Base-by-base conservation (phyloP, 2,113 vertebrate genomes). In the Machaerirhynchus nigripectus region DNA sequence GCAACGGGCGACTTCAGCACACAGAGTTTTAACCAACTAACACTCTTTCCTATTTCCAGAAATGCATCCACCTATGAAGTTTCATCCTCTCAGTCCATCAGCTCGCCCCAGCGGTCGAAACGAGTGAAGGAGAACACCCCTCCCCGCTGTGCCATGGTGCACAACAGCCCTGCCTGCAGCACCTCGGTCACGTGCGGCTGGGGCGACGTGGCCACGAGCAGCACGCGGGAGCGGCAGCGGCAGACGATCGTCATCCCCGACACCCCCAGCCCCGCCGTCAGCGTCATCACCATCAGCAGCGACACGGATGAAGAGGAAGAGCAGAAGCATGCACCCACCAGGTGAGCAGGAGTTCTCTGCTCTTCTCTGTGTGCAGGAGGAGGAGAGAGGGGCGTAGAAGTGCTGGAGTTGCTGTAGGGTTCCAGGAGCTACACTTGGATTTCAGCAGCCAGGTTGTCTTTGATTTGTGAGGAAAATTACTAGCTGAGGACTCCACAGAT, bases 251-350 rank as follows among this genome's bases (percentile, higher is more conserved):
- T 99, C 98, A 99, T 99, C 97, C 99, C 99, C 0, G 99, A 99
- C 97, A 99, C 99, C 39, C 99, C 99, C 64, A 99, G 99, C 98
- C 99, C 99, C 1, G 99, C 99, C 0, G 99, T 99, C 97, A 99
- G 99, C 92, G 99, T 99, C 98, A 99, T 99, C 98, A 99, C 99
- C 96, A 99, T 99, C 98, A 99, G 99, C 98, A 99, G 99, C 7
- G 99, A 99, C 98, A 99, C 99, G 0, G 99, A 99, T 2, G 99
- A 99, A 64, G 99, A 99, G 79, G 99, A 99, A 7, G 99, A 99
- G 79, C 99, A 98, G 96, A 99, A 99, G 92, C 99, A 99, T 9
- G 98, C 98, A 40, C 98, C 98, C 95, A 98, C 98, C 92, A 99
- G 99, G 99, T 99, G 91, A 97, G 98, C 50, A 7, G 71, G 0